These are phyloP conservation scores for Eumaeus atala DNA, from an alignment of 1,140 invertebrate species.

Conservation along the genomic window DNA sequence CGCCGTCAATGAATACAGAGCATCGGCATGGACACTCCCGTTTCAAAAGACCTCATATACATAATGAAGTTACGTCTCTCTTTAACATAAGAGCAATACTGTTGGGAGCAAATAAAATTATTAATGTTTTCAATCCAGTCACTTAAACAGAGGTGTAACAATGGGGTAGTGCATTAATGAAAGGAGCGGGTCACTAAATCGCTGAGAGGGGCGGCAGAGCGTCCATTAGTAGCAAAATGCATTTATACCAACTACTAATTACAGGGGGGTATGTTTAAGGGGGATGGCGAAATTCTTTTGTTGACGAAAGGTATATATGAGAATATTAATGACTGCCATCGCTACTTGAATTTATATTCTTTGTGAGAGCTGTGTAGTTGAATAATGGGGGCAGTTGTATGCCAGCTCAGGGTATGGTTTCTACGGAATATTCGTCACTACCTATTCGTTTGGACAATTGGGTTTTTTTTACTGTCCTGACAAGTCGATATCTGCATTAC, in stretches of 20 bases:
- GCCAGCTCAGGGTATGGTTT: too few relatives aligned
- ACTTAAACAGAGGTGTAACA: constrained; percentile 31
- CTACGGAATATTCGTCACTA: too few relatives aligned
- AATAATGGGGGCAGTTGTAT: too few relatives aligned
- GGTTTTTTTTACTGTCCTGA: too few relatives aligned
- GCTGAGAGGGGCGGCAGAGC: constrained; percentile 25
- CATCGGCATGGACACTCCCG: too few relatives aligned
- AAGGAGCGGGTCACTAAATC: constrained; percentile 26
- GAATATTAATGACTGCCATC: constrained; percentile 6
- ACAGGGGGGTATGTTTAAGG: constrained; percentile 26
- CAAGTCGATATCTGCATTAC: too few relatives aligned
- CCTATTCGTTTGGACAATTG: too few relatives aligned
- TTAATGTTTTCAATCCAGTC: constrained; percentile 23
- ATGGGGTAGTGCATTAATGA: constrained; percentile 28
- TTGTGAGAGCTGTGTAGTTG: too few relatives aligned
- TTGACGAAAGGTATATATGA: neutral
- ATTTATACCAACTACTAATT: constrained; percentile 34
- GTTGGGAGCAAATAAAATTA: constrained; percentile 23
- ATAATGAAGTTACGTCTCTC: constrained; percentile 2
- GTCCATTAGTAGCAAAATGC: constrained; percentile 30
- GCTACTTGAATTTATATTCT: neutral
- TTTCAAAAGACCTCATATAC: neutral
- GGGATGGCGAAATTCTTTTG: constrained; percentile 22
- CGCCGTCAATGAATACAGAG: too few relatives aligned
- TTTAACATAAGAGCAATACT: constrained; percentile 7